Conservation (phyloP, 2,113 vertebrate genomes). For the Trichechus manatus region DNA sequence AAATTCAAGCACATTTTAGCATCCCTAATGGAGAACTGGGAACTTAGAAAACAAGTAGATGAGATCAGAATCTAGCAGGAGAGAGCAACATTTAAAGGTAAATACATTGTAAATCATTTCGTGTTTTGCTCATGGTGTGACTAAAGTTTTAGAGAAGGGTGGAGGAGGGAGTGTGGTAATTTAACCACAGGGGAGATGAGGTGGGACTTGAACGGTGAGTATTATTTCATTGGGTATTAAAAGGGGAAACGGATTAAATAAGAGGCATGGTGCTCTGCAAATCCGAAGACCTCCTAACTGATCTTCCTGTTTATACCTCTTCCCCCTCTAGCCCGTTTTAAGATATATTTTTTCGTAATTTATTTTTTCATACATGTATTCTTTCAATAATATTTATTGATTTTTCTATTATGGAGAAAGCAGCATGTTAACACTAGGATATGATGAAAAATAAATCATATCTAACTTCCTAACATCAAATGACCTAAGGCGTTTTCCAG, state of each 20-base stretch:
- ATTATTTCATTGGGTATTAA: neutral
- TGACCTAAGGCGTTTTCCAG: neutral
- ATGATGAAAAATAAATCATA: neutral
- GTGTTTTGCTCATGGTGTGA: neutral
- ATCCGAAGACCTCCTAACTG: neutral
- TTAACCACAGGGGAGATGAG: neutral
- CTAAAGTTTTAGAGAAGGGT: neutral
- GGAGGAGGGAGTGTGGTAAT: neutral
- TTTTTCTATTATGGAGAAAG: constrained; percentile 17
- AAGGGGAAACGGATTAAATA: neutral
- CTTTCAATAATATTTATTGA: neutral
- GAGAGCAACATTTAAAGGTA: neutral
- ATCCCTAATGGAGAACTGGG: neutral
- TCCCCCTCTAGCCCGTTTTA: neutral
- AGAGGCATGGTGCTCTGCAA: neutral
- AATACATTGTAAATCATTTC: neutral
- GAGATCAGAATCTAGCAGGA: neutral
- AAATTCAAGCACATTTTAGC: neutral
- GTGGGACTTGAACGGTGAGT: neutral
- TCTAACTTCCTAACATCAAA: neutral
- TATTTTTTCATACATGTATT: neutral
- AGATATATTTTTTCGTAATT: neutral
- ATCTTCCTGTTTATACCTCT: neutral
- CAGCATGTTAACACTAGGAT: neutral
- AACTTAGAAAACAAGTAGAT: neutral